Conservation (phyloP, 2,113 vertebrate species). For the Pyrgilauda ruficollis region DNA sequence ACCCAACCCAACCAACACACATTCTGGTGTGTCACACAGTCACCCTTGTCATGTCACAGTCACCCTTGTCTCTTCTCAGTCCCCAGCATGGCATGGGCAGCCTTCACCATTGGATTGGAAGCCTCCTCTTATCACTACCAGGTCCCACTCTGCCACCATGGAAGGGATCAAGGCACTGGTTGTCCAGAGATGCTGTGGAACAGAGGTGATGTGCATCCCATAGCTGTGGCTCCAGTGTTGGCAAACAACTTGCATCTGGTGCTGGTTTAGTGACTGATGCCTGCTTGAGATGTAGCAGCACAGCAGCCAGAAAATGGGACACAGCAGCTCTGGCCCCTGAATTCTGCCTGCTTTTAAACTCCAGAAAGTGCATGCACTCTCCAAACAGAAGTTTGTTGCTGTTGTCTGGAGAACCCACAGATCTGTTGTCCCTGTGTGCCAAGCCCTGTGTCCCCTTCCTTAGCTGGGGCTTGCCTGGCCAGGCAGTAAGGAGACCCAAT, state of each 20-base stretch:
- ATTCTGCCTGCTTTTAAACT: not conserved
- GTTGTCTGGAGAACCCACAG: too few species aligned
- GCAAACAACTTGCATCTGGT: not conserved
- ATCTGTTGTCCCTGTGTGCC: not conserved
- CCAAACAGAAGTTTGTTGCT: not conserved
- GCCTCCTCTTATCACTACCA: not conserved
- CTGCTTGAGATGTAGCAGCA: not conserved
- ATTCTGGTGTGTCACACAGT: not conserved
- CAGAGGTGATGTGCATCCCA: not conserved
- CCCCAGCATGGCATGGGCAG: not conserved
- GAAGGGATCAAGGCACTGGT: not conserved
- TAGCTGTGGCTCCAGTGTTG: not conserved
- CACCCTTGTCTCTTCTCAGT: not conserved
- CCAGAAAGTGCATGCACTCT: not conserved
- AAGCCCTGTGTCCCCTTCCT: not conserved
- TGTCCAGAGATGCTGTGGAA: not conserved
- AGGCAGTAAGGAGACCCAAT: accelerated
- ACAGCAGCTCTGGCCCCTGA: not conserved
- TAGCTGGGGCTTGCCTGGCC: not conserved
- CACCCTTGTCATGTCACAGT: not conserved
- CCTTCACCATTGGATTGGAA: not conserved
- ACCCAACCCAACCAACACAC: not conserved
- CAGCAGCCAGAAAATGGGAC: not conserved
- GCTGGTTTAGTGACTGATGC: not conserved
- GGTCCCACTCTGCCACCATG: not conserved